Base-by-base conservation (phyloP, 2,113 vertebrate species). In the Leuciscus idus region DNA sequence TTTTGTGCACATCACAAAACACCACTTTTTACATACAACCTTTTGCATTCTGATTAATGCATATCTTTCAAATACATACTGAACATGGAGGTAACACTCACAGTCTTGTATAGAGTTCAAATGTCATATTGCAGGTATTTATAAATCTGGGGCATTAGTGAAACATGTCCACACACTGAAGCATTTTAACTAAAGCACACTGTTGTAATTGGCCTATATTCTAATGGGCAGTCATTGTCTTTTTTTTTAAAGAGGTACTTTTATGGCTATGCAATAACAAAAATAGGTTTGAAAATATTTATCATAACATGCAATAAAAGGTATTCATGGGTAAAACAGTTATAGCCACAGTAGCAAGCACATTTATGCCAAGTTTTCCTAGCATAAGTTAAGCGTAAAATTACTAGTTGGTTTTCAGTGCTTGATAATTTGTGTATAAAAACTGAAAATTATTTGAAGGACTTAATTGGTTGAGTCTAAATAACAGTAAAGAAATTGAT, bases 1-100 rank as follows among this genome's bases (percentile, higher is more conserved):
- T 6, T 46, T 81, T 64, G 79, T 64, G 59, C 59, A 81, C 79
- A 48, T 81, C 79, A 81, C 79, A 48, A 64, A 66, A 64, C 59
- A 81, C 13, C n/a, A 62, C 55, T 62, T 64, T 15, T 26, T 62
- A 48, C 59, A 64, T 48, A 64, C 59, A 81, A 64, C 36, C 59
- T 66, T 48, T 30, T 66, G 59, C 33, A 81, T 81, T 81, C 59
- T 81, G 39, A 39, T 43, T 10, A 64, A 64, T 64, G 59, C n/a
- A 1, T 50, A 81, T 64, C 59, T 81, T 81, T 81, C 39, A 64
- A 28, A 48, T 81, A 81, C n/a, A 62, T 28, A 62, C 36, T 19
- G 39, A 62, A 64, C 57, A 59, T 2, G 43, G 33, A 62, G 6
- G 13, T 62, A 62, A 80, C 57, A 62, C 36, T 64, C 23, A 81